A percentile compares a stretch with the other conserved stretches of the same genome.
These are phyloP conservation scores for Craniophora ligustri DNA, from an alignment of 2,888 invertebrate species.

Conservation along the genomic window DNA sequence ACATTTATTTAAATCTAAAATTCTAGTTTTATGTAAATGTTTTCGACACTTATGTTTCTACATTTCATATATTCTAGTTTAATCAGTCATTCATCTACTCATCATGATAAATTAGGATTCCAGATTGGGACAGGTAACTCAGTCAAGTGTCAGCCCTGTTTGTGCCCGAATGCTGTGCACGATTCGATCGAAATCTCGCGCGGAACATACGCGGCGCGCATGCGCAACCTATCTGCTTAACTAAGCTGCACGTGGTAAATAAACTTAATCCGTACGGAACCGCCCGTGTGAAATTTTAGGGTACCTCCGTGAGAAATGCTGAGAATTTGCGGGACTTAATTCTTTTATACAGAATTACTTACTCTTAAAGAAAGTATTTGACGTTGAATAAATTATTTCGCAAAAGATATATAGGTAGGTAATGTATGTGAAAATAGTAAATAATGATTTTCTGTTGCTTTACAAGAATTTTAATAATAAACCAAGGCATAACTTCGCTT, in stretches of 20 bases:
- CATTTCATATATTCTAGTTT: background rate
- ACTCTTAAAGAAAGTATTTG: too few species aligned
- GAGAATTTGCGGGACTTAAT: too few species aligned
- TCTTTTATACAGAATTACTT: too few species aligned
- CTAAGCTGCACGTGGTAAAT: conserved; percentile 58
- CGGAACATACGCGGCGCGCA: conserved; percentile 65
- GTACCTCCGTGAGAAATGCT: conserved; percentile 37
- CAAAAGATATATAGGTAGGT: too few species aligned
- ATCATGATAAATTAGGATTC: conserved; percentile 11
- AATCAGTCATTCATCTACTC: background rate
- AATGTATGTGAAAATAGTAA: too few species aligned
- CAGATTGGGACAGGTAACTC: conserved; percentile 10
- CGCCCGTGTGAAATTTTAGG: conserved; percentile 53
- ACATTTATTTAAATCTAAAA: background rate
- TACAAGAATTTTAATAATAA: too few species aligned
- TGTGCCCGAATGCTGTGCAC: conserved; percentile 65
- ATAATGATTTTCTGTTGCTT: too few species aligned
- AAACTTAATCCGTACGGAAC: conserved; percentile 58
- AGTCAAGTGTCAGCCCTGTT: conserved; percentile 28
- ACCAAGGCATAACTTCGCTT: too few species aligned
- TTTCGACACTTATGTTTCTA: background rate
- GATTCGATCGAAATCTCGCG: conserved; percentile 75
- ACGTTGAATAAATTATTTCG: too few species aligned
- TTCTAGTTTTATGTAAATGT: background rate
- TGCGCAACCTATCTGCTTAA: conserved; percentile 58